Evolutionary conservation across 1,140 invertebrate species (phyloP).

Genomic region (Wiebesia pumilae): DNA sequence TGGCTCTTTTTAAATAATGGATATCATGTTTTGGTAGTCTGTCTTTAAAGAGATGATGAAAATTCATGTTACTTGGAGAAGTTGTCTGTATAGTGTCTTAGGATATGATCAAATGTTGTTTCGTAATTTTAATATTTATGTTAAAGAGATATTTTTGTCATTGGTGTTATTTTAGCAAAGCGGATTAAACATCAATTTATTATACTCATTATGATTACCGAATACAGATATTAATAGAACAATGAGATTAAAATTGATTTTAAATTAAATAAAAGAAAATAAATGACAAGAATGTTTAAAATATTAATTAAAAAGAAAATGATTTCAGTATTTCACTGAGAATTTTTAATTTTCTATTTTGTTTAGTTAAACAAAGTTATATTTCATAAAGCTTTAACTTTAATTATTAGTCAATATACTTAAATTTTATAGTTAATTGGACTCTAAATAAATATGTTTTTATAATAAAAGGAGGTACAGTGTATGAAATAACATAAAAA

Average conservation of each 20-base stretch:
- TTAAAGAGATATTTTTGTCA: background rate
- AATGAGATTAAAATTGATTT: background rate
- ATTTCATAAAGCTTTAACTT: too few relatives aligned
- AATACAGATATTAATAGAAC: background rate
- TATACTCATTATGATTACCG: too few relatives aligned
- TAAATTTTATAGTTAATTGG: too few relatives aligned
- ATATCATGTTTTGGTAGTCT: too few relatives aligned
- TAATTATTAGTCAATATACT: too few relatives aligned
- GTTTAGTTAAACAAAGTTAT: too few relatives aligned
- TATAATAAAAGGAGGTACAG: too few relatives aligned
- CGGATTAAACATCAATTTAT: too few relatives aligned
- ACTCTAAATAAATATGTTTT: too few relatives aligned
- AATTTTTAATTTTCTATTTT: too few relatives aligned
- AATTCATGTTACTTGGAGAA: background rate
- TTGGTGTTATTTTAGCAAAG: background rate
- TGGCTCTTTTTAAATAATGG: background rate
- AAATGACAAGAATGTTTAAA: background rate
- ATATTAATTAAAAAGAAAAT: background rate
- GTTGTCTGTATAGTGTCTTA: background rate
- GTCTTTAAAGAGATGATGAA: background rate
- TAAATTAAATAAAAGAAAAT: background rate
- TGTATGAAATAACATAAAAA: too few relatives aligned
- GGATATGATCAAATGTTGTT: slow-evolving; percentile 8
- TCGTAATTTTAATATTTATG: background rate
- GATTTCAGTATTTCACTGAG: too few relatives aligned